These are phyloP conservation scores for Pipistrellus nathusii DNA, from an alignment of 2,797 vertebrate genomes.

Conservation along the genomic window DNA sequence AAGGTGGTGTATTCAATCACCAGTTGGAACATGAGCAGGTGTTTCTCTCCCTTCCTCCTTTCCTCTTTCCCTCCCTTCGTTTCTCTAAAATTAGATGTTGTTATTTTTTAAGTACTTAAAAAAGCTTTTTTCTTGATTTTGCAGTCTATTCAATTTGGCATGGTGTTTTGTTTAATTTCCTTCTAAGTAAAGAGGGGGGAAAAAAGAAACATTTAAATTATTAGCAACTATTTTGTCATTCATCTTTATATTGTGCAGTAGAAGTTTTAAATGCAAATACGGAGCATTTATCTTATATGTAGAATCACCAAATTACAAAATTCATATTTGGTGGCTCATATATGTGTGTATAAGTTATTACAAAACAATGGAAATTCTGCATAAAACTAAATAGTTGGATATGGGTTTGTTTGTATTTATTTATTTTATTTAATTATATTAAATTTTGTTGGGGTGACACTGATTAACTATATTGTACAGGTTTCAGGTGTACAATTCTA, in stretches of 20 bases:
- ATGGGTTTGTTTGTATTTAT: no score
- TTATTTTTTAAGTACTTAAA: not conserved
- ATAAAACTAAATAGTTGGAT: not conserved
- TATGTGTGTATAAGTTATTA: not conserved
- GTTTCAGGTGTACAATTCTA: no score
- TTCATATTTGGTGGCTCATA: conserved; percentile 8
- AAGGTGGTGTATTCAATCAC: not conserved
- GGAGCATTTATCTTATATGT: conserved; percentile 7
- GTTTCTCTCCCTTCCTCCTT: no score
- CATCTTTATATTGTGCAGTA: not conserved
- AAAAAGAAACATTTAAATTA: conserved; percentile 40
- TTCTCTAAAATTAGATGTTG: no score
- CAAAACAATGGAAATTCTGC: not conserved
- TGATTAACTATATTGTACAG: no score
- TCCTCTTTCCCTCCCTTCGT: no score
- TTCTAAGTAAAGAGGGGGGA: not conserved
- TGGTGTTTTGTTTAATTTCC: conserved; percentile 38
- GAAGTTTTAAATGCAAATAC: conserved; percentile 8
- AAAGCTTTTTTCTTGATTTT: not conserved
- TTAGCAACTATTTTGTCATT: conserved; percentile 34
- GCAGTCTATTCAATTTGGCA: not conserved
- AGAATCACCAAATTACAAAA: not conserved
- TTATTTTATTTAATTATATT: no score
- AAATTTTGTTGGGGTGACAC: no score
- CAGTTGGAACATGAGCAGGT: not conserved